Conservation (phyloP, 2,797 vertebrate species). For the Molossus molossus region DNA sequence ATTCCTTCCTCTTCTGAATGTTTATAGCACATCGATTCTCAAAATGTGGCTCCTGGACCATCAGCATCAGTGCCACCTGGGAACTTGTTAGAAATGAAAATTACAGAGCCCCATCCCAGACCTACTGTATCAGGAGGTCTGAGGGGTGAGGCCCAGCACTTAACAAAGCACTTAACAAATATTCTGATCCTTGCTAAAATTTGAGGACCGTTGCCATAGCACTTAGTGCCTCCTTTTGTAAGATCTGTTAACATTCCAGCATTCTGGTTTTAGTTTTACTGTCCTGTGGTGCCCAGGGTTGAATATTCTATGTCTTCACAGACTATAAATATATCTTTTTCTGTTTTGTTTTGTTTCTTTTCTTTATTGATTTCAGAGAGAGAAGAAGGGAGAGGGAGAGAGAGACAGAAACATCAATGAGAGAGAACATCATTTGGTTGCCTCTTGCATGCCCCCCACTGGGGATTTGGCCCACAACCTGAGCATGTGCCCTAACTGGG, state of each 20-base stretch:
- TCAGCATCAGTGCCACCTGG: neutral
- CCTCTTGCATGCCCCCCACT: too few relatives aligned
- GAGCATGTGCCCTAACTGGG: too few relatives aligned
- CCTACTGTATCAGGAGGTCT: neutral
- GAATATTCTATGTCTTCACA: neutral
- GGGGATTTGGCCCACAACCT: too few relatives aligned
- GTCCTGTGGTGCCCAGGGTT: neutral
- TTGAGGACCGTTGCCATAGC: neutral
- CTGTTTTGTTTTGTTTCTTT: too few relatives aligned
- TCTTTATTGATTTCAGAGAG: too few relatives aligned
- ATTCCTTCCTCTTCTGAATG: neutral
- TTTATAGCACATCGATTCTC: neutral
- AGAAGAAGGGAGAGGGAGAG: too few relatives aligned
- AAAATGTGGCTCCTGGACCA: neutral
- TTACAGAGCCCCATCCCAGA: neutral
- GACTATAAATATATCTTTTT: neutral
- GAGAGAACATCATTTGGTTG: too few relatives aligned
- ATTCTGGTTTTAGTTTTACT: neutral
- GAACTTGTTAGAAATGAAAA: neutral
- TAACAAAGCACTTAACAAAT: neutral
- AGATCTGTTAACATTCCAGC: neutral
- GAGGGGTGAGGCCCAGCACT: accelerated
- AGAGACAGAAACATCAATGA: too few relatives aligned
- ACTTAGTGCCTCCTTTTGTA: neutral
- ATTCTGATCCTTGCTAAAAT: conserved; percentile 1